These are phyloP conservation scores for Muntiacus reevesi DNA, from an alignment of 2,113 vertebrate genomes.

Conservation along the genomic window DNA sequence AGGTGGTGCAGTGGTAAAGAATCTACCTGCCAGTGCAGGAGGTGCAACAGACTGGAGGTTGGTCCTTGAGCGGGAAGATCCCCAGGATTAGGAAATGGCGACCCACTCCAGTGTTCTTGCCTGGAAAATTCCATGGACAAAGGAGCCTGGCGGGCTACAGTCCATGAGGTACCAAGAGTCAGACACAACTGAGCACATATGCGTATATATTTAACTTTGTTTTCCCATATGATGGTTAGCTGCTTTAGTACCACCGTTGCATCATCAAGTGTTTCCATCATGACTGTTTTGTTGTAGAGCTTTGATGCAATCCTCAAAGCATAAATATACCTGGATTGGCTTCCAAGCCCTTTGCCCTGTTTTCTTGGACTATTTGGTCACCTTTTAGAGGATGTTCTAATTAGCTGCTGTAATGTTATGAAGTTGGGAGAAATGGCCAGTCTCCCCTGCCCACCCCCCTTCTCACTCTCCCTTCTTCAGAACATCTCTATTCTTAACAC, in stretches of 20 bases:
- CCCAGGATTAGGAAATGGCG: neutral
- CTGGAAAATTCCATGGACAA: neutral
- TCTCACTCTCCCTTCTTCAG: neutral
- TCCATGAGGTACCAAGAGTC: neutral
- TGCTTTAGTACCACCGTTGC: accelerated
- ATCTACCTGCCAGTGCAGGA: neutral
- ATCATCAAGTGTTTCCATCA: neutral
- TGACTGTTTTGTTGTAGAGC: neutral
- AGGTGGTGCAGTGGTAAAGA: neutral
- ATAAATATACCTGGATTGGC: neutral
- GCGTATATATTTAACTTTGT: accelerated
- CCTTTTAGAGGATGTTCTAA: neutral
- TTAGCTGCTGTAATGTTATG: too few species aligned
- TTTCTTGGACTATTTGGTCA: neutral
- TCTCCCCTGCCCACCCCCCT: accelerated
- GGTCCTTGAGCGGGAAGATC: neutral
- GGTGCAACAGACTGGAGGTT: neutral
- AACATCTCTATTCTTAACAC: neutral
- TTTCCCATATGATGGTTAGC: accelerated
- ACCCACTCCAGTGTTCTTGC: neutral
- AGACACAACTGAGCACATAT: accelerated
- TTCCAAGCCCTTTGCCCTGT: neutral
- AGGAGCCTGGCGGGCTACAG: neutral
- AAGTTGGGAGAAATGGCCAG: neutral
- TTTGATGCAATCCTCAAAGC: neutral